Evolutionary conservation across 1,140 invertebrate species (phyloP).

Genomic region (Bombus soroeensis): DNA sequence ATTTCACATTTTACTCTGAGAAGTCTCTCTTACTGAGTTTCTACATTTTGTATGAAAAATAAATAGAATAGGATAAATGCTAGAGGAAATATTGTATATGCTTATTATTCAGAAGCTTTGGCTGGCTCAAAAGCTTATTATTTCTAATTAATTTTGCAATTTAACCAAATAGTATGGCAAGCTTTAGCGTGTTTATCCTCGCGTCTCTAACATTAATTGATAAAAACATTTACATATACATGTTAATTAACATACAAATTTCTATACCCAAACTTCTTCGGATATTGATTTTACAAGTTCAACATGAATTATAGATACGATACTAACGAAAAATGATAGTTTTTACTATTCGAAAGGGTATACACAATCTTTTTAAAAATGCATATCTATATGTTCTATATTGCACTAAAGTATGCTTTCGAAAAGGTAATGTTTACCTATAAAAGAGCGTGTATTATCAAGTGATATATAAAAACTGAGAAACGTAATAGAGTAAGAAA

Average conservation of each 20-base stretch:
- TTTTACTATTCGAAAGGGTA: background rate
- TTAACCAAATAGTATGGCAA: slow-evolving; percentile 71
- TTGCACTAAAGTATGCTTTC: background rate
- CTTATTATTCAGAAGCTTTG: slow-evolving; percentile 71
- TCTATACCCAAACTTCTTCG: slow-evolving; percentile 44
- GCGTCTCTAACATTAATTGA: slow-evolving; percentile 58
- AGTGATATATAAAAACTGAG: slow-evolving; percentile 13
- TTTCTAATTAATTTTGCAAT: slow-evolving; percentile 72
- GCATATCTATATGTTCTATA: background rate
- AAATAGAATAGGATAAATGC: background rate
- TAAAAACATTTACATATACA: slow-evolving; percentile 58
- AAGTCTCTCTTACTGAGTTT: background rate
- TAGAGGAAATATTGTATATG: slow-evolving; percentile 40
- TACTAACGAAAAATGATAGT: slow-evolving; percentile 1
- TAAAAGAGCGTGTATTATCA: background rate
- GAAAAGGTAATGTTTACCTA: background rate
- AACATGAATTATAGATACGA: slow-evolving; percentile 24
- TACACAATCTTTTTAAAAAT: background rate
- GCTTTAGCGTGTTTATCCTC: slow-evolving; percentile 71
- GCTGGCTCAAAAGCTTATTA: slow-evolving; percentile 74
- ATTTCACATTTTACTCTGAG: slow-evolving; percentile 12
- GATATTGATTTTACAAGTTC: background rate
- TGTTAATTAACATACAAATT: slow-evolving; percentile 52
- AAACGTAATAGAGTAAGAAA: slow-evolving; percentile 45
- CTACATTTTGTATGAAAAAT: background rate